A percentile compares a stretch with the other conserved stretches of the same genome.
phyloP scores from a whole-genome alignment of 35 echinoderm and acorn worm species.

The Diadema setosum region DNA sequence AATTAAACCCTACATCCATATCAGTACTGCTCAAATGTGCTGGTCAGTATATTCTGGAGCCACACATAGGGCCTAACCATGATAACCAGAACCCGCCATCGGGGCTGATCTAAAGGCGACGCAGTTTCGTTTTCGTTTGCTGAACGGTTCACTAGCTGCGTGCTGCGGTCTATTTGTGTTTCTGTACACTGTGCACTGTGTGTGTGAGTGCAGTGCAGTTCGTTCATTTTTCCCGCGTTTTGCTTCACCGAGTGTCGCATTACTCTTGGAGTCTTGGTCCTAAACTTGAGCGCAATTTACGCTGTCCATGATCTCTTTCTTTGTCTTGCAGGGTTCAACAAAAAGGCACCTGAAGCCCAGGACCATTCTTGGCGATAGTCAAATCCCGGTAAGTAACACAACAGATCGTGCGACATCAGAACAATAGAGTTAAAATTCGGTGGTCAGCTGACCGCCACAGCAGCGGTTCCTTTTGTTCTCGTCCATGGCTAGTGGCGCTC shows the following conservation, averaged over 20 bases:
- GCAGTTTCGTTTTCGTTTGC: too few relatives aligned
- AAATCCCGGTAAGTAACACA: slow-evolving; percentile 46
- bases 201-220: too few relatives aligned
- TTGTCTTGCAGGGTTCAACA: neutral
- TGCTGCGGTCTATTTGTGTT: too few relatives aligned
- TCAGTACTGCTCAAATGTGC: too few relatives aligned
- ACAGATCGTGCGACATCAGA: neutral
- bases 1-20: too few relatives aligned
- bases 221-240: neutral
- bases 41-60: too few relatives aligned
- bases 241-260: neutral
- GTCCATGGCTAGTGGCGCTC: neutral
- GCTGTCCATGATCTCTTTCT: neutral
- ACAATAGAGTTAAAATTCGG: neutral
- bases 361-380: slow-evolving; percentile 38
- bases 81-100: too few relatives aligned
- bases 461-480: neutral
- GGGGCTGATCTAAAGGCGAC: too few relatives aligned
- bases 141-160: too few relatives aligned
- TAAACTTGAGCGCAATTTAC: too few relatives aligned
- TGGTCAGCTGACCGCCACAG: neutral
- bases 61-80: too few relatives aligned
- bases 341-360: slow-evolving; percentile 11
- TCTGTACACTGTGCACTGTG: too few relatives aligned
- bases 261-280: neutral